phyloP scores from a whole-genome alignment of 2,888 invertebrate species.

The Hoplodrina blanda region DNA sequence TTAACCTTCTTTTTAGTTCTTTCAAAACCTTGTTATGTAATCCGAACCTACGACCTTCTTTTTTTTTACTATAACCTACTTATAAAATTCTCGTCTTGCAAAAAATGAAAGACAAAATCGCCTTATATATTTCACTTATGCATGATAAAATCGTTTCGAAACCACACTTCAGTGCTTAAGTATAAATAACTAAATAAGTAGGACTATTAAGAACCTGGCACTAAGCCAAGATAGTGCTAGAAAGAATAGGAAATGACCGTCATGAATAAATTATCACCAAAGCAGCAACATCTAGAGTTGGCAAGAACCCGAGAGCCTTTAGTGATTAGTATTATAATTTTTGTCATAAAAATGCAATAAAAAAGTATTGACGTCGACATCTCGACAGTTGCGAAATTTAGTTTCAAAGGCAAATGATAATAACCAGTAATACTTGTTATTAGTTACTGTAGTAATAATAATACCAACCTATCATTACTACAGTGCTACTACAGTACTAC shows the following conservation, averaged over 20 bases:
- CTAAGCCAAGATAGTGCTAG: conserved; percentile 2
- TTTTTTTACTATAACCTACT: not conserved
- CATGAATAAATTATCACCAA: conserved; percentile 15
- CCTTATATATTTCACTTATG: not conserved
- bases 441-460: not conserved
- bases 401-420: conserved; percentile 8
- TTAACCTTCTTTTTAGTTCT: not conserved
- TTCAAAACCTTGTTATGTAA: not conserved
- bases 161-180: not conserved
- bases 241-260: conserved; percentile 6
- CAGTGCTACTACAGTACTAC: no score
- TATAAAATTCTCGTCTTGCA: no score
- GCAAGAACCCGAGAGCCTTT: not conserved
- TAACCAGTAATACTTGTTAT: no score
- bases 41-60: not conserved
- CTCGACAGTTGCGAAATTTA: conserved; percentile 7
- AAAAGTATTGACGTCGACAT: not conserved
- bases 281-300: not conserved
- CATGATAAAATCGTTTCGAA: not conserved
- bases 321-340: conserved; percentile 2
- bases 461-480: no score
- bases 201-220: conserved; percentile 1
- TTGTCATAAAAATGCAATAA: conserved; percentile 21
- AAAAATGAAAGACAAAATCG: no score
- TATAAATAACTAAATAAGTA: conserved; percentile 12